Conservation (phyloP, 2,113 vertebrate genomes). For the Sinocyclocheilus grahami region DNA sequence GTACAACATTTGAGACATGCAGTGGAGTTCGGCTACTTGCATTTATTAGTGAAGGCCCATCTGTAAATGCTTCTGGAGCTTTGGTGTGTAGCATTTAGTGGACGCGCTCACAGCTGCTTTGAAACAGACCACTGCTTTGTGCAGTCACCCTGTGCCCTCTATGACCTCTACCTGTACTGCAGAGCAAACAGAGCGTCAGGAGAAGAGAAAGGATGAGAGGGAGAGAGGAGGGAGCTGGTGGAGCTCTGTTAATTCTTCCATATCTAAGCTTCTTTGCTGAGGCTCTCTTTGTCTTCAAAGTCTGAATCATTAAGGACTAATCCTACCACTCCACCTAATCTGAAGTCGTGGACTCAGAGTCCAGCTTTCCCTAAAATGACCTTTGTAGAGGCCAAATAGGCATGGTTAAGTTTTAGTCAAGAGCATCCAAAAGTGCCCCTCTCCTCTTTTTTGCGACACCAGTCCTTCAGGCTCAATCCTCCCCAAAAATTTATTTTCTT, state of each 20-base stretch:
- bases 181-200: constrained; percentile 30
- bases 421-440: constrained; percentile 65
- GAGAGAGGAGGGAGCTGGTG: constrained; percentile 78
- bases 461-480: constrained; percentile 13
- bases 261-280: constrained; percentile 94
- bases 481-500: no score
- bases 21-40: constrained; percentile 8
- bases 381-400: constrained; percentile 86
- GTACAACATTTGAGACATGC: not conserved
- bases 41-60: constrained; percentile 19
- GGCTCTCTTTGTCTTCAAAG: constrained; percentile 85
- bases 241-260: constrained; percentile 99
- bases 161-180: constrained; percentile 52
- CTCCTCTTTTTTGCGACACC: constrained; percentile 52
- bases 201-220: constrained; percentile 43
- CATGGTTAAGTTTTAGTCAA: constrained; percentile 79
- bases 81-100: constrained; percentile 38
- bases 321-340: constrained; percentile 99
- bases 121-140: constrained; percentile 45
- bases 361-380: constrained; percentile 82
- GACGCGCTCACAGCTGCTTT: constrained; percentile 41
- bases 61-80: constrained; percentile 42
- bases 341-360: constrained; percentile 80
- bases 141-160: constrained; percentile 41
- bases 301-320: constrained; percentile 99